Conservation (phyloP, 2,113 vertebrate species). For the Zapornia atra region DNA sequence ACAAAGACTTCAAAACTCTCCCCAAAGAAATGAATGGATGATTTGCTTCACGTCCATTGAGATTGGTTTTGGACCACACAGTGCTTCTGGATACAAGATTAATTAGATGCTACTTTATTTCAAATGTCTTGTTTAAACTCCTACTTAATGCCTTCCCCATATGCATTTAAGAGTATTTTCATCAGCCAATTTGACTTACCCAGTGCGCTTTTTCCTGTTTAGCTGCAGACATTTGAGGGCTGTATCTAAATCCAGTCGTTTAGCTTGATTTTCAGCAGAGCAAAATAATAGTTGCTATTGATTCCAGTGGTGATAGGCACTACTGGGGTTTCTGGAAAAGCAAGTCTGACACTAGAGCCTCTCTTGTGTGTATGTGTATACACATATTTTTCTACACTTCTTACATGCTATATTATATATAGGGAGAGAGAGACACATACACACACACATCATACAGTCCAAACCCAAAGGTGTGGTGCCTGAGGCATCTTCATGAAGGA, state of each 20-base stretch:
- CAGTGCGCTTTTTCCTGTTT: not conserved
- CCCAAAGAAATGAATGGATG: not conserved
- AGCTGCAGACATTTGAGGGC: not conserved
- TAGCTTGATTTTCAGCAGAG: not conserved
- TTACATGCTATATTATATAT: too few relatives aligned
- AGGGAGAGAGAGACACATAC: too few relatives aligned
- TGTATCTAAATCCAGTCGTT: not conserved
- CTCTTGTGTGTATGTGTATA: not conserved
- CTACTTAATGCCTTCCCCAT: not conserved
- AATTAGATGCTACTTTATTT: not conserved
- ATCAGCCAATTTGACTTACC: not conserved
- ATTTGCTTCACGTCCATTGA: not conserved
- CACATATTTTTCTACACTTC: too few relatives aligned
- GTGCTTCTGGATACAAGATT: not conserved
- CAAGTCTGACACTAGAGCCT: not conserved
- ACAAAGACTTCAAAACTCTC: too few relatives aligned
- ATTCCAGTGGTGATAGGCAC: not conserved
- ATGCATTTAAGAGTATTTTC: not conserved
- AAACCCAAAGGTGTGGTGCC: not conserved
- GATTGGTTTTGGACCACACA: not conserved
- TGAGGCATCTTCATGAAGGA: not conserved
- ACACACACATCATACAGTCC: not conserved
- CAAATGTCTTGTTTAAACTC: not conserved
- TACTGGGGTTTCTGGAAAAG: not conserved
- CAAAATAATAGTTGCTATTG: not conserved